A percentile compares a stretch with the other conserved stretches of the same genome.
Conservation (phyloP, 2,797 vertebrate genomes). For the Syngnathus acus region DNA sequence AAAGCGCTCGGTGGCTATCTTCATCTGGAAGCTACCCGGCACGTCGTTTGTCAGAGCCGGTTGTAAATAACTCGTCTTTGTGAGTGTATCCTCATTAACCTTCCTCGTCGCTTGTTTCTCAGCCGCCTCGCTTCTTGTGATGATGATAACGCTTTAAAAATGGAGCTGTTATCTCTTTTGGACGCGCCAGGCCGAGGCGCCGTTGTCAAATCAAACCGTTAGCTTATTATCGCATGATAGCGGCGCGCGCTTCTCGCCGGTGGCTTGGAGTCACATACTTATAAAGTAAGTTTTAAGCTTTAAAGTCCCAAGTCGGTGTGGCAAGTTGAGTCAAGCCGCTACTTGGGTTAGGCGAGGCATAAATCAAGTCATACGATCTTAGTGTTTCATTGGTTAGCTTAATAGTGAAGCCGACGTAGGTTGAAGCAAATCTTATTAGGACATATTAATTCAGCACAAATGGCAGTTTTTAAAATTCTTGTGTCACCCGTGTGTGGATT, state of each 20-base stretch:
- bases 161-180: not conserved
- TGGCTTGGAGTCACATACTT: no score
- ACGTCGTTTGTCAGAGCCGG: conserved; percentile 42
- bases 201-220: not conserved
- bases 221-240: not conserved
- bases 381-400: not conserved
- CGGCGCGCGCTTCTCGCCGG: not conserved
- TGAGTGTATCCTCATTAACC: conserved; percentile 43
- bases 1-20: conserved; percentile 52
- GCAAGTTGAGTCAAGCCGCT: not conserved
- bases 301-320: not conserved
- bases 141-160: conserved; percentile 5
- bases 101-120: conserved; percentile 9
- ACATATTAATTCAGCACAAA: no score
- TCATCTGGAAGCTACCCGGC: conserved; percentile 33
- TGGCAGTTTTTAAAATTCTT: not conserved
- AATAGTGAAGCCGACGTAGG: not conserved
- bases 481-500: not conserved
- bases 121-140: not conserved
- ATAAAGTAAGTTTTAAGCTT: not conserved
- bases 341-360: not conserved
- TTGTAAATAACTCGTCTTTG: conserved; percentile 41
- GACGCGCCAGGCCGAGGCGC: not conserved
- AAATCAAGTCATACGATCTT: no score
- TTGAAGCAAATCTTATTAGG: no score